Base-by-base conservation (phyloP, 2,888 invertebrate species). In the Thera britannica region DNA sequence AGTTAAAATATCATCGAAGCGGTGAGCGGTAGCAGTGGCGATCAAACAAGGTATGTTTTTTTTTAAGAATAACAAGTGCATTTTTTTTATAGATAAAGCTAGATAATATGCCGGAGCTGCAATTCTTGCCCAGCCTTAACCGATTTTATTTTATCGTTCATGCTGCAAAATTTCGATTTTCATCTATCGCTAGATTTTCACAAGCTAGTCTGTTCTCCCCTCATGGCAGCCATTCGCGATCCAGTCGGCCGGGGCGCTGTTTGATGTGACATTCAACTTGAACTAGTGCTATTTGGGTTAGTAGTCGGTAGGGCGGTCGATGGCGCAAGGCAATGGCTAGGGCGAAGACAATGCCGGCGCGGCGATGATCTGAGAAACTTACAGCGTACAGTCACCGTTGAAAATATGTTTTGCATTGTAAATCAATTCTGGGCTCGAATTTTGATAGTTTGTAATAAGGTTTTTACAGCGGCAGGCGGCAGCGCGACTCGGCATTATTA, bases 191-290 rank as follows among this genome's bases (percentile, higher is more conserved):
- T 44, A 9, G 4, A 6, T 41, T 57, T 23, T 12, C 2, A 38
- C 7, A 7, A 38, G 41, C 23, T 23, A 23, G 23, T 23, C 23
- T 23, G 23, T 23, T 23, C 23, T 23, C 23, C 23, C 23, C 23
- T 23, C 23, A 23, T 23, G 23, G 23, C 23, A 23, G 23, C 23
- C 23, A 23, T 23, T 23, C 23, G 9, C 44, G 44, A 58, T 12
- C 41, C 41, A 41, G 34, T 9, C 34, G 6, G 23, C n/a, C 23
- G 12, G 6, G 5, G 48, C 54, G 35, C 8, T 35, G 0, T 36
- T 3, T 36, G 0, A 44, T 44, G 48, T 58, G 62, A 58, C 61
- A 67, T 67, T 67, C 61, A 62, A 62, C 66, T 66, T 66, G 66
- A 66, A 57, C 12, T 36, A n/a, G 38, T 5, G 52, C 41, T 62